Base-by-base conservation (phyloP, 1,140 invertebrate genomes). In the Drosophila ficusphila region DNA sequence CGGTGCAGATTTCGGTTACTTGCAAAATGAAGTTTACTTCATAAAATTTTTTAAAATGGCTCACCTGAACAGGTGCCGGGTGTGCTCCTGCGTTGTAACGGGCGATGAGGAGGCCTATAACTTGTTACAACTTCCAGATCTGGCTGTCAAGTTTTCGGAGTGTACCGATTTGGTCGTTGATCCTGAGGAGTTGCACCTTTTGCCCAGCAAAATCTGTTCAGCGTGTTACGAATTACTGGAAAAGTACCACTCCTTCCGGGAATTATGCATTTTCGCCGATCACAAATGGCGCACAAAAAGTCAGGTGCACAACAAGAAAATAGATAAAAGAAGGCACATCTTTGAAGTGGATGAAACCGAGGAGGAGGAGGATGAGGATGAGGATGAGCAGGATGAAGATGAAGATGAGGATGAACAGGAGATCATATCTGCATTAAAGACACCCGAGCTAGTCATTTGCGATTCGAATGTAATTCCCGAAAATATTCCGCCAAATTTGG, bases 191-290 rank as follows among this genome's bases (percentile, higher is more conserved):
- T 23, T 27, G 6, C 11, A 65, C 7, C 6, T 61, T 0, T 8
- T 86, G n/a, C 72, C 89, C 12, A 76, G 69, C 31, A 46, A 60
- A 8, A 38, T 90, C 0, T 90, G 89, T 16, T 29, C 33, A 8
- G 8, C 18, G 0, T 90, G 89, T 41, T 74, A 53, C 14, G 44
- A 76, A 14, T 53, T 83, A 14, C 12, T 90, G 21, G 68, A 72
- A 3, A 57, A 72, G n/a, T 68, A 70, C 11, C 69, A 79, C 44
- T 51, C 67, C 39, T 90, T 90, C 18, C 89, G 79, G 14, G 47
- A 57, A 16, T 57, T 62, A 2, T 89, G 89, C 57, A 52, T 78
- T 9, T 48, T 58, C 3, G 56, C 85, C 4, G 77, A 82, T 7
- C 57, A 64, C 0, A 52, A 57, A 6, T 82, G 62, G 65, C 73